Conservation (phyloP, 2,113 vertebrate genomes). For the Maccullochella peelii region DNA sequence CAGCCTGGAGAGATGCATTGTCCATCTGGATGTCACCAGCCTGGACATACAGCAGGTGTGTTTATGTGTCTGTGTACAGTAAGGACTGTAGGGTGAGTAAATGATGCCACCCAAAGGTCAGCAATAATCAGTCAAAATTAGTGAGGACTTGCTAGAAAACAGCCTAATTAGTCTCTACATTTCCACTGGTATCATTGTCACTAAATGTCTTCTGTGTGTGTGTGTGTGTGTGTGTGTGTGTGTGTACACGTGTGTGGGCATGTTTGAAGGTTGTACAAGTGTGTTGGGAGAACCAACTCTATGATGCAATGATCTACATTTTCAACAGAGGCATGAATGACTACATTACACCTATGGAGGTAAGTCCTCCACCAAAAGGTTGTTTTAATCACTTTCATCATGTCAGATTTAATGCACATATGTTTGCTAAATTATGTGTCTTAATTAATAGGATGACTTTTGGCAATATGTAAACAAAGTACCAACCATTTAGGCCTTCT, state of each 20-base stretch:
- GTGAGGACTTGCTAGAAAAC: not conserved
- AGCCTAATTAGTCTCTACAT: not conserved
- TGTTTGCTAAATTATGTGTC: not conserved
- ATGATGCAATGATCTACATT: constrained; percentile 97
- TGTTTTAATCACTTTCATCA: not conserved
- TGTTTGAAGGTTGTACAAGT: constrained; percentile 90
- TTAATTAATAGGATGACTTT: not conserved
- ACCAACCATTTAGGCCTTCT: not conserved
- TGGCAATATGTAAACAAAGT: not conserved
- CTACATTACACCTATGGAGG: constrained; percentile 98
- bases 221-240: constrained; percentile 1
- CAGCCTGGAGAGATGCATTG: constrained; percentile 95
- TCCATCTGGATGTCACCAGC: constrained; percentile 97
- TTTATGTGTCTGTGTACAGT: not conserved
- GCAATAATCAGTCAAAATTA: not conserved
- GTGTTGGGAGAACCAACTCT: constrained; percentile 95
- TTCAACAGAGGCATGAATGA: constrained; percentile 99
- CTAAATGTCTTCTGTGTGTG: not conserved
- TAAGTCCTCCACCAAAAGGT: constrained; percentile 56
- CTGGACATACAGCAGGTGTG: constrained; percentile 96
- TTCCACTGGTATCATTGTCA: not conserved
- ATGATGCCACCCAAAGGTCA: too few species aligned
- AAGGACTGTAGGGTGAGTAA: not conserved
- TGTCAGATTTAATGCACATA: not conserved
- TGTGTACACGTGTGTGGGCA: constrained; percentile 9